Percentiles rank a stretch among this genome's conserved stretches.
Conservation (phyloP, 2,888 invertebrate genomes). For the Serrognathus titanus region DNA sequence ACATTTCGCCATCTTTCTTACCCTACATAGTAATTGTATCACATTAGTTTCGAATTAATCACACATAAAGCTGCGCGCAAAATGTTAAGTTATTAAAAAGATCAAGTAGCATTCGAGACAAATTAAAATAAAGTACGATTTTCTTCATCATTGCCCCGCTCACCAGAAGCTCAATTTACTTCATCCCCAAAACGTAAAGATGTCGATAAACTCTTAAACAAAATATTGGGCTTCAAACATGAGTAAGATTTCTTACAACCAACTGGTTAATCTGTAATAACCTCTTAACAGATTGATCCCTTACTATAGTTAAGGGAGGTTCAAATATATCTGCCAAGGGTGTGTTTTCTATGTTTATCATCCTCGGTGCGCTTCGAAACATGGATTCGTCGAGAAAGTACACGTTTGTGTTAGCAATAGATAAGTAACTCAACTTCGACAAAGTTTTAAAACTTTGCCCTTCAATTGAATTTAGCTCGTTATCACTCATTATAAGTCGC, state of each 20-base stretch:
- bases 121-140: too few species aligned
- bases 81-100: too few species aligned
- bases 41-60: too few species aligned
- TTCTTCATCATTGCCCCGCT: too few species aligned
- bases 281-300: constrained; percentile 34
- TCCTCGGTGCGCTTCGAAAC: constrained; percentile 40
- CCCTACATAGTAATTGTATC: too few species aligned
- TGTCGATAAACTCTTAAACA: too few species aligned
- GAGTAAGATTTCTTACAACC: not conserved
- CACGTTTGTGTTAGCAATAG: constrained; percentile 42
- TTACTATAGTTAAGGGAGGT: constrained; percentile 42
- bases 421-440: constrained; percentile 40
- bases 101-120: too few species aligned
- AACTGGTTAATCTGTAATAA: constrained; percentile 33
- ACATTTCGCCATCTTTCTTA: too few species aligned
- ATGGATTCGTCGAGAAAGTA: constrained; percentile 39
- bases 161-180: too few species aligned
- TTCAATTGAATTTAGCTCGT: constrained; percentile 35
- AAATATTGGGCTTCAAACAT: too few species aligned
- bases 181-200: too few species aligned
- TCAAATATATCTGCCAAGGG: constrained; percentile 41
- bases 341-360: constrained; percentile 41
- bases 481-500: constrained; percentile 40
- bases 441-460: constrained; percentile 39
- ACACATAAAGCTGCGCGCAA: too few species aligned